Conservation (phyloP, 2,888 invertebrate genomes). For the Caenorhabditis wallacei region DNA sequence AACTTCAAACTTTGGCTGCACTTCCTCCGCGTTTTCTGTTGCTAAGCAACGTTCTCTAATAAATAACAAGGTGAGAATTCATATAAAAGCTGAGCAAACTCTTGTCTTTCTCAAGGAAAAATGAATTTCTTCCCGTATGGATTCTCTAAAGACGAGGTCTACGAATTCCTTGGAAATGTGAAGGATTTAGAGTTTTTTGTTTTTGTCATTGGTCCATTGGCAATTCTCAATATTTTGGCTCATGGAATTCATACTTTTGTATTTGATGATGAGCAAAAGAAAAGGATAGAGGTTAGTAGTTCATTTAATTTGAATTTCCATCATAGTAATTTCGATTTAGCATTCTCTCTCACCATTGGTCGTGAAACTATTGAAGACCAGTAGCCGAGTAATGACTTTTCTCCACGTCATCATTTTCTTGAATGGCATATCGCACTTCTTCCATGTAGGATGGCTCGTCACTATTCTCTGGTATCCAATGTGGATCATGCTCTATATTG, state of each 20-base stretch:
- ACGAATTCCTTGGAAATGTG: neutral
- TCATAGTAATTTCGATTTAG: neutral
- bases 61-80: neutral
- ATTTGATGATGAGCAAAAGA: neutral
- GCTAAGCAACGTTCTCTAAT: neutral
- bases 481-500: conserved; percentile 2
- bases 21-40: neutral
- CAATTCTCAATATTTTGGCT: neutral
- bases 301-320: neutral
- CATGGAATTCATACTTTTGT: neutral
- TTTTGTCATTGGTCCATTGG: neutral
- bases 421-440: neutral
- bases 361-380: neutral
- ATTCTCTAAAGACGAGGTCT: conserved; percentile 17
- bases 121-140: conserved; percentile 30
- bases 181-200: neutral
- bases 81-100: neutral
- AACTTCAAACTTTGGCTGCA: too few species aligned
- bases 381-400: neutral
- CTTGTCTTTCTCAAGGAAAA: neutral
- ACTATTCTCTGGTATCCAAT: conserved; percentile 15
- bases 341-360: neutral
- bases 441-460: conserved; percentile 17
- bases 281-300: neutral
- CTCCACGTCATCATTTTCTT: neutral